Evolutionary conservation across 2,888 invertebrate genomes (phyloP), one percentile per base, ranked within the genome.

Genomic region (Stenichneumon culpator): DNA sequence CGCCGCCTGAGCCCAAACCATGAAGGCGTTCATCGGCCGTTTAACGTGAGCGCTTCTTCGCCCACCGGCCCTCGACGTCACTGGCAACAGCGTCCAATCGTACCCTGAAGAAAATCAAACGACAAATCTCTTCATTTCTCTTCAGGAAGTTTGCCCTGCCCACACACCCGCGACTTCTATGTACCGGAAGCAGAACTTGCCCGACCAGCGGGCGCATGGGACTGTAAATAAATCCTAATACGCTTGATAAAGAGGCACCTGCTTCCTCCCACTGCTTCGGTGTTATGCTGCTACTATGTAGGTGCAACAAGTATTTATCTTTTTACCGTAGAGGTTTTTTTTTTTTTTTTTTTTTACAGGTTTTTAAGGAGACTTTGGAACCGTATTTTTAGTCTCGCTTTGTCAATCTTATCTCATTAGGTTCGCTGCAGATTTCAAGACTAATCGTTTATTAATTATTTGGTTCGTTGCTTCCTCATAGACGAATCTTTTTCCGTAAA

Each of bases 1-100:
- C 86, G 99, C 99, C 9, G 99, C 99, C 93, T 99, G 99, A 0
- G 99, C 99, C 97, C 99, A 99, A 73, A 99, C 99, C 99, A 99
- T 99, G 94, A 99, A 99, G 0, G 99, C 99, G 94, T 99, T 99
- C 99, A 99, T 99, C 0, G 99, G 99, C 81, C 99, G 95, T 94
- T 99, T 99, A 83, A 99, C 98, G 94, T 99, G 99, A 67, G 97
- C 95, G 90, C 91, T 93, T 72, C 93, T 89, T n/a, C 93, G 91
- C 28, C 91, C 93, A 60, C 93, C 91, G 47, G 92, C 93, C 73
- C 93, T 90, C 60, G 94, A 93, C 2, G 94, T 94, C 28, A 93
- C 92, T 50, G 94, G 94, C 63, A 94, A 90, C 75, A 93, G 81
- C 3, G 93, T 93, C 94, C 94, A 94, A 80, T 94, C 93, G 87